Evolutionary conservation across 2,113 vertebrate species (phyloP), one percentile per base, ranked within the genome.

Genomic region (Rana temporaria): DNA sequence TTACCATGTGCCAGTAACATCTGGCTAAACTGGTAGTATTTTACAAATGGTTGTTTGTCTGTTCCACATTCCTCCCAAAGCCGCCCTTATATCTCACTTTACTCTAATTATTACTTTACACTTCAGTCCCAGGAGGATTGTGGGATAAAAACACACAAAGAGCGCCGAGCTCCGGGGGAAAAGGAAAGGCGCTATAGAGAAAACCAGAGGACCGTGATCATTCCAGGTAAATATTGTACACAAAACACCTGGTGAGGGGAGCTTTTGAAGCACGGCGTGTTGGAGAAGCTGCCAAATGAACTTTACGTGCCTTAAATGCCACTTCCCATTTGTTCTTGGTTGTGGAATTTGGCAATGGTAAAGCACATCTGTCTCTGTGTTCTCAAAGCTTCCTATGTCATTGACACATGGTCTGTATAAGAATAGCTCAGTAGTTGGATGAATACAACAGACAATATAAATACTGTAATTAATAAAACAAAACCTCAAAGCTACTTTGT

Each of bases 51-150:
- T 20, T 48, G 22, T 22, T 17, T 42, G 66, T 60, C 38, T 15
- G 48, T 60, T 75, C 32, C 38, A n/a, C 67, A 57, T 70, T 60
- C 34, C 32, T 71, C 34, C 63, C 65, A 57, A 73, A 57, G 71
- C 32, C 53, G 26, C 62, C 78, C 57, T 19, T 22, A 62, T 19
- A 69, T 80, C 66, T 48, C 78, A 80, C 78, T 60, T 70, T 60
- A 60, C 34, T 26, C 56, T 80, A 70, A 80, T 80, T 57, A 59
- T 73, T 62, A 70, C 20, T 71, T 57, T 42, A 70, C 66, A 80
- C 65, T 56, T 66, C 72, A 57, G 55, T 80, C 66, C 34, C 32
- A 48, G 67, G 52, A 59, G 78, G 15, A 70, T 62, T 62, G 22
- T 38, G 20, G 20, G 30, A 79, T 57, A 69, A 79, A 68, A 14